Evolutionary conservation across 2,113 vertebrate genomes (phyloP).

Genomic region (Zosterops lateralis): DNA sequence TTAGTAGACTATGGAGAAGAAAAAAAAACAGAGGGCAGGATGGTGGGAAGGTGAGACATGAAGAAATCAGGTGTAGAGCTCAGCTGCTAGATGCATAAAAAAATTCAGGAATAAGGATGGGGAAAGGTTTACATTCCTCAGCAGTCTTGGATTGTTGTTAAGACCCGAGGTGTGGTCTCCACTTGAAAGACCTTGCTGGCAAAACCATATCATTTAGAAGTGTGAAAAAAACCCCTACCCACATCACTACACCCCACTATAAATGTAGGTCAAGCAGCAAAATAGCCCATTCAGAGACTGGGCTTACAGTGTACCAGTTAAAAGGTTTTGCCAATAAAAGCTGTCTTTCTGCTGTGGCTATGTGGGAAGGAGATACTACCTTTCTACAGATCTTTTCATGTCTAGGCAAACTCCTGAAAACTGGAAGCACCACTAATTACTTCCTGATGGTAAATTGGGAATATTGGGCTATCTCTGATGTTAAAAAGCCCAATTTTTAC

Average conservation of each 20-base stretch:
- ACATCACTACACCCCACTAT: not conserved
- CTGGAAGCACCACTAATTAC: not conserved
- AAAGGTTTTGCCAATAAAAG: conserved; percentile 1
- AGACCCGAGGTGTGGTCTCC: not conserved
- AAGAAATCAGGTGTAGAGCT: not conserved
- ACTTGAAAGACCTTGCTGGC: conserved; percentile 15
- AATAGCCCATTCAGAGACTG: not conserved
- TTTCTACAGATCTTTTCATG: not conserved
- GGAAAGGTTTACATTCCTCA: not conserved
- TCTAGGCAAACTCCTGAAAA: not conserved
- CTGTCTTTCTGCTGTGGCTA: not conserved
- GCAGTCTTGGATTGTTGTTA: not conserved
- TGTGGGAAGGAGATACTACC: not conserved
- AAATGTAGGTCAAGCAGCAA: conserved; percentile 34
- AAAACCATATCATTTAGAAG: conserved; percentile 4
- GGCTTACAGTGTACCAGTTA: not conserved
- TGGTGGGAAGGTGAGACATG: not conserved
- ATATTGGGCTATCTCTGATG: not conserved
- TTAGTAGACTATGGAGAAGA: not conserved
- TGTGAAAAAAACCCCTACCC: conserved; percentile 6
- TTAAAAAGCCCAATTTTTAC: not conserved
- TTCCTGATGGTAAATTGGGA: not conserved
- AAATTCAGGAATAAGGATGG: not conserved
- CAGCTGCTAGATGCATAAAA: not conserved
- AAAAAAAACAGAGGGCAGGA: not conserved